Percentiles rank a stretch among this genome's conserved stretches.
Conservation (phyloP, 2,113 vertebrate genomes). For the Noturus placidus region DNA sequence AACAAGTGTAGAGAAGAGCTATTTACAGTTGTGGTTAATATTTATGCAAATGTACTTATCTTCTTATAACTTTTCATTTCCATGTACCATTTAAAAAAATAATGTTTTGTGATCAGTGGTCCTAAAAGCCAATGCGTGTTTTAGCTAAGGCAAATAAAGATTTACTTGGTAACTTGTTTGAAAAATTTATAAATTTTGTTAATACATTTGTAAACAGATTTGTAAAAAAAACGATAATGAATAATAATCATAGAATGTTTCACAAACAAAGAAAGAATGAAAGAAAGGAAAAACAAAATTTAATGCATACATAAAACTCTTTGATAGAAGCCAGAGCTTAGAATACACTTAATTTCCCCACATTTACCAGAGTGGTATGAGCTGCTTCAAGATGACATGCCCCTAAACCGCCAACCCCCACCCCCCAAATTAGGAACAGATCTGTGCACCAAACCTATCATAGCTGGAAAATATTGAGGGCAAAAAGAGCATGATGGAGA, state of each 20-base stretch:
- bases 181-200: not conserved
- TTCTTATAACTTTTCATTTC: too few relatives aligned
- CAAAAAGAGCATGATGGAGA: conserved; percentile 7
- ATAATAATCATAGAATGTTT: not conserved
- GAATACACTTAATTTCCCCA: not conserved
- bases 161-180: not conserved
- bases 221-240: not conserved
- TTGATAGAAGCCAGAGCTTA: not conserved
- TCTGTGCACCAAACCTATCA: conserved; percentile 31
- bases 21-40: not conserved
- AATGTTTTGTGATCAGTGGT: too few relatives aligned
- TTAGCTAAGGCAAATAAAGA: not conserved
- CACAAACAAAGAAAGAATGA: not conserved
- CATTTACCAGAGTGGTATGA: not conserved
- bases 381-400: conserved; percentile 1
- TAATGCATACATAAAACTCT: not conserved
- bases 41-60: not conserved
- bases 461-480: not conserved
- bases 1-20: not conserved
- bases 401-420: too few relatives aligned
- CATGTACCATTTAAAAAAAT: not conserved
- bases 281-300: not conserved
- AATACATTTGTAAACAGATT: not conserved
- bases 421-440: not conserved
- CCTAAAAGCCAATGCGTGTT: not conserved